Evolutionary conservation across 2,888 invertebrate species (phyloP).

Genomic region (Rhimphoctona megacephalus): DNA sequence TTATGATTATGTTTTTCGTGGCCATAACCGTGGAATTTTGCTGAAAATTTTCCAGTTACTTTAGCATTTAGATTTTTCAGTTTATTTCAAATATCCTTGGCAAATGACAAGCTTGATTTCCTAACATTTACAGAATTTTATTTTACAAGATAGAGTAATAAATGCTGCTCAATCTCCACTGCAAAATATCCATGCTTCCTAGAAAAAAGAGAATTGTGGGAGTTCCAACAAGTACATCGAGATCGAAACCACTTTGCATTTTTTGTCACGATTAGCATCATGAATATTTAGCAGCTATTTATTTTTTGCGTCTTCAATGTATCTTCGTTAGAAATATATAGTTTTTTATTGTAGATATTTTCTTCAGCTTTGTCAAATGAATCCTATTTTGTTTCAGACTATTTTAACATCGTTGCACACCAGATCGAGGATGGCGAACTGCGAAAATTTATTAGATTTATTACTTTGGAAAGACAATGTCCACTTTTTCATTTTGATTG

Average conservation of each 20-base stretch:
- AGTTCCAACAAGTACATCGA: constrained; percentile 13
- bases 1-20: not conserved
- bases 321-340: not conserved
- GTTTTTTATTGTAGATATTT: not conserved
- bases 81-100: not conserved
- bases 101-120: not conserved
- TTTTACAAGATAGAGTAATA: not conserved
- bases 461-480: not conserved
- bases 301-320: constrained; percentile 21
- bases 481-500: no score
- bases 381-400: not conserved
- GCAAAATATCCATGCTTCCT: not conserved
- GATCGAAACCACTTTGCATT: not conserved
- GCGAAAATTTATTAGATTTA: not conserved
- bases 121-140: not conserved
- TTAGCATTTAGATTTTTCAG: not conserved
- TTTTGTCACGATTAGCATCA: constrained; percentile 3
- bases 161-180: not conserved
- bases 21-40: not conserved
- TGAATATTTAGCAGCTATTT: constrained; percentile 11
- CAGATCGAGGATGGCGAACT: not conserved
- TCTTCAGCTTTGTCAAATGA: not conserved
- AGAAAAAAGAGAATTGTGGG: constrained; percentile 24
- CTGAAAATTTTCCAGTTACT: not conserved
- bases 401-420: no score